Evolutionary conservation across 1,140 invertebrate species (phyloP).

Genomic region (Zaprionus inermis): DNA sequence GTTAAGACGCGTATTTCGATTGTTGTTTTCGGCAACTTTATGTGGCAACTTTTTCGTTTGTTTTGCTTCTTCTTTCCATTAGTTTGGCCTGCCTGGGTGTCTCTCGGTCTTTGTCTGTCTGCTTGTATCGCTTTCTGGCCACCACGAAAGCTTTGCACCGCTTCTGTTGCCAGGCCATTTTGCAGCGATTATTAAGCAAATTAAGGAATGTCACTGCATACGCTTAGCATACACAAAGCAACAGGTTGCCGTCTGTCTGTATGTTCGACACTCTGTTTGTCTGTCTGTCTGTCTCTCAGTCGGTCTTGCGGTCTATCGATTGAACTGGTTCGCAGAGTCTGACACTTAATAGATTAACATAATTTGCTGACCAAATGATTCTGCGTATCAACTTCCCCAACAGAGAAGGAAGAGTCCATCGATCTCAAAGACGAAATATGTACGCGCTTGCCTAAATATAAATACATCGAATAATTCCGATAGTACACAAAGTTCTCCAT

Average conservation of each 20-base stretch:
- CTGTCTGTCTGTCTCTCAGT: constrained; percentile 1
- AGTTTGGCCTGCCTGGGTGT: neutral
- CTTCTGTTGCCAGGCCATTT: constrained; percentile 69
- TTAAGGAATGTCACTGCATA: constrained; percentile 78
- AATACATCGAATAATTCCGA: neutral
- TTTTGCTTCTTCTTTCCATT: neutral
- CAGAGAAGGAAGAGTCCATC: neutral
- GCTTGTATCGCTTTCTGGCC: constrained; percentile 25
- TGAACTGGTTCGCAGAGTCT: constrained; percentile 61
- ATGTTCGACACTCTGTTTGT: constrained; percentile 1
- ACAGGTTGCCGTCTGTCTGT: constrained; percentile 60
- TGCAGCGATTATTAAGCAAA: constrained; percentile 78
- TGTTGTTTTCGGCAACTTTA: constrained; percentile 27
- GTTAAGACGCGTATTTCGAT: constrained; percentile 32
- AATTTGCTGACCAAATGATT: constrained; percentile 44
- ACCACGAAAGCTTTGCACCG: constrained; percentile 13
- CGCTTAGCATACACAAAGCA: constrained; percentile 75
- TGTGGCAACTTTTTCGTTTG: constrained; percentile 25
- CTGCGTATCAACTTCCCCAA: constrained; percentile 46
- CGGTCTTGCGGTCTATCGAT: constrained; percentile 35
- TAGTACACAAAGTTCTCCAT: neutral
- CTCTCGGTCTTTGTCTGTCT: constrained; percentile 5
- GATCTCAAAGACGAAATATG: neutral
- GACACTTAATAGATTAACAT: constrained; percentile 51
- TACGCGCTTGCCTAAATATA: neutral